These are phyloP conservation scores for Cyprinodon variegatus DNA, from an alignment of 2,113 vertebrate species.

Conservation along the genomic window DNA sequence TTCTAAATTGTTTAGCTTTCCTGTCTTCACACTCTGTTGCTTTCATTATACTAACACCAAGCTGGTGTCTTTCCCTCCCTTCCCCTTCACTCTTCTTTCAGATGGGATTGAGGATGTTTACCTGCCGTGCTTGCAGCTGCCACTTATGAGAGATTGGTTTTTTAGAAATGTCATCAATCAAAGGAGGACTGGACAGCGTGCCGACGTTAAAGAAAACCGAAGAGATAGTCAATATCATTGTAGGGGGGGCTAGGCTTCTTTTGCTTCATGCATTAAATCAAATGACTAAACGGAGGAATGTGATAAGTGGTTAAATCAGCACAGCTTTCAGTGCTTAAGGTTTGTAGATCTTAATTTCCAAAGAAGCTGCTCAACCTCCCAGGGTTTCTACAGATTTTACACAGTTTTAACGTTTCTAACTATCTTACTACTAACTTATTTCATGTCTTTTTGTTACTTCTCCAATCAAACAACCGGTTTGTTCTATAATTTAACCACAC, in stretches of 20 bases:
- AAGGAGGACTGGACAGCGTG: conserved; percentile 24
- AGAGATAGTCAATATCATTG: conserved; percentile 41
- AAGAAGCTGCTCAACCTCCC: background rate
- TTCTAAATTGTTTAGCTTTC: conserved; percentile 62
- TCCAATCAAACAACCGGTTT: too few species aligned
- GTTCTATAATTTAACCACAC: too few species aligned
- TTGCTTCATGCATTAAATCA: conserved; percentile 8
- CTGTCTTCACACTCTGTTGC: conserved; percentile 52
- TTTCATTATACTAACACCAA: conserved; percentile 69
- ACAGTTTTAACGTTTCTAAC: background rate
- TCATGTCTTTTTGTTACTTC: too few species aligned
- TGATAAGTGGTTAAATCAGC: conserved; percentile 22
- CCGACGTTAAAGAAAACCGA: conserved; percentile 26
- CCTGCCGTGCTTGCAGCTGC: conserved; percentile 33
- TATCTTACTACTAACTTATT: too few species aligned
- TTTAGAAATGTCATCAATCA: conserved; percentile 68
- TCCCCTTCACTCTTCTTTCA: conserved; percentile 17
- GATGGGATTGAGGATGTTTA: conserved; percentile 48
- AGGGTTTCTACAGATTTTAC: background rate
- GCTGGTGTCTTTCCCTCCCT: conserved; percentile 38
- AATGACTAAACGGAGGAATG: conserved; percentile 5
- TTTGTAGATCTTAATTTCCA: background rate
- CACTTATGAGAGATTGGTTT: conserved; percentile 64
- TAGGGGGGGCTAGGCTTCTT: background rate
- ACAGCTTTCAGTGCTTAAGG: background rate